A percentile compares a stretch with the other conserved stretches of the same genome.
These are phyloP conservation scores for Leucania comma DNA, from an alignment of 2,888 invertebrate species.

Conservation along the genomic window DNA sequence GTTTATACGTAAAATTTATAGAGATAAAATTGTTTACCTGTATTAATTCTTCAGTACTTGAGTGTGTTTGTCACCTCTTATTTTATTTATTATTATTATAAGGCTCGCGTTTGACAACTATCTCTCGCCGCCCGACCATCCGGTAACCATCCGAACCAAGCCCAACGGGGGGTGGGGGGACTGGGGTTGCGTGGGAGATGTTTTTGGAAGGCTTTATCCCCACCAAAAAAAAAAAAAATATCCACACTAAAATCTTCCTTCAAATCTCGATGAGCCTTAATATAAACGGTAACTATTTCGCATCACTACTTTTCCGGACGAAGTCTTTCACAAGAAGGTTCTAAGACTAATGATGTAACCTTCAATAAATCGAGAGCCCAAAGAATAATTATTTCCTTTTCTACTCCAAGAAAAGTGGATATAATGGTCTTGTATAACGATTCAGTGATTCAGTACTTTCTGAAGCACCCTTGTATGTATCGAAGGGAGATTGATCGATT, in stretches of 20 bases:
- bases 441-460: conserved; percentile 27
- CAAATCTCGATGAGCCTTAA: too few species aligned
- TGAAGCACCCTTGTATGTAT: background rate
- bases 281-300: background rate
- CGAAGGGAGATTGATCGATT: conserved; percentile 38
- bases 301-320: background rate
- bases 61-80: background rate
- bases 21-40: background rate
- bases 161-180: too few species aligned
- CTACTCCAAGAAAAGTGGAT: conserved; percentile 6
- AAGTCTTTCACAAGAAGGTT: background rate
- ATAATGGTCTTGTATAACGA: conserved; percentile 27
- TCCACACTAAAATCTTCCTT: too few species aligned
- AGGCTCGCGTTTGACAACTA: too few species aligned
- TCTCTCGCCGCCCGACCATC: too few species aligned
- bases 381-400: conserved; percentile 50
- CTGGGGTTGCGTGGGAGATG: too few species aligned
- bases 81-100: too few species aligned
- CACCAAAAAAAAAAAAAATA: too few species aligned
- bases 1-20: too few species aligned
- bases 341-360: background rate
- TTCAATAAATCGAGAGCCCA: background rate
- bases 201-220: too few species aligned
- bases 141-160: too few species aligned
- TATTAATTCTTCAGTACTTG: too few species aligned